Base-by-base conservation (phyloP, 92 coral and sea anemone genomes). In the Bergia sp. region DNA sequence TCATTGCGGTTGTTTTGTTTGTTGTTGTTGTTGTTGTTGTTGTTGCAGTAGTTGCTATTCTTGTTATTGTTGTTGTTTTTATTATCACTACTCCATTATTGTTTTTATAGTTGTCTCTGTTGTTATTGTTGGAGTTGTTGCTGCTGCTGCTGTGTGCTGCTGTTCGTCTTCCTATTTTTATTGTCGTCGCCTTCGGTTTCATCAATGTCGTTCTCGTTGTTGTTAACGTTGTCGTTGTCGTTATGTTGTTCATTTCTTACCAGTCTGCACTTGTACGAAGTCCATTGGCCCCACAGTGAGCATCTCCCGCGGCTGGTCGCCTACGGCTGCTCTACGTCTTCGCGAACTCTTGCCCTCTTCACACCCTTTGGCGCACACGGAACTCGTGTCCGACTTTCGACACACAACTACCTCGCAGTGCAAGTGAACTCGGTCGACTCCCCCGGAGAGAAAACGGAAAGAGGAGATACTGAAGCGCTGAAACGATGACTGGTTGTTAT, bases 291-390 rank as follows among this genome's bases (percentile, higher is more conserved):
- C 87, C 39, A 71, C 78, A 7, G 79, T 67, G 3, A 84, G 87
- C 41, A 74, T 45, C 40, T 84, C 77, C 1, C n/a, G 64, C 20
- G 65, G 79, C 21, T 53, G 77, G 58, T 38, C 45, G 23, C 21
- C 23, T 75, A 69, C 7, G 2, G 39, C 18, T n/a, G 87, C 76
- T 21, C 87, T 53, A 5, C 87, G 87, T 37, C 66, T 69, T n/a
- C 87, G 87, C 13, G 85, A 80, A 1, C 38, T 69, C 77, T 53
- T 74, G 53, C 58, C 86, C 11, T 16, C 23, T 2, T 66, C 65
- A 36, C 87, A 84, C 2, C 87, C 87, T 66, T 84, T 84, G 12
- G 87, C 78, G 23, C 87, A 84, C 66, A 84, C 65, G 77, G 87
- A 84, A 7, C 44, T 20, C 13, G 53, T 45, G 66, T 84, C 87